A percentile compares a stretch with the other conserved stretches of the same genome.
Evolutionary conservation across 2,113 vertebrate genomes (phyloP).

Genomic region (Pelobates fuscus): DNA sequence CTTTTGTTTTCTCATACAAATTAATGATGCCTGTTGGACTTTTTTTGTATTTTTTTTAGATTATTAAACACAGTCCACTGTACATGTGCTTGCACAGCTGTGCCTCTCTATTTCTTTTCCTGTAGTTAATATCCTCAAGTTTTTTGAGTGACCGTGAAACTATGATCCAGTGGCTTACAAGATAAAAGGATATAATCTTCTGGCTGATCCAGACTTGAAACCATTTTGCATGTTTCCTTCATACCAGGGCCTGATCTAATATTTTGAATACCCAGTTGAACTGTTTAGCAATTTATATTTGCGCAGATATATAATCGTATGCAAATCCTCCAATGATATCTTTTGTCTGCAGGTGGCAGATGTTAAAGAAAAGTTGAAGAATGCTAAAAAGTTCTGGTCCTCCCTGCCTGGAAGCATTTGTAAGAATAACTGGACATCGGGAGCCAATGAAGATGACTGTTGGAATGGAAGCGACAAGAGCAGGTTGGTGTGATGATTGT

Average conservation of each 20-base stretch:
- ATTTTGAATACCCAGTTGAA: too few species aligned
- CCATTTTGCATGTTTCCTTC: too few species aligned
- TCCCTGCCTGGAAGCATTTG: constrained; percentile 88
- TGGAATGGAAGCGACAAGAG: constrained; percentile 93
- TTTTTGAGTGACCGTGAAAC: too few species aligned
- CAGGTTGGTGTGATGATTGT: constrained; percentile 71
- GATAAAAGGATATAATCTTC: too few species aligned
- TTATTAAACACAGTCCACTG: neutral
- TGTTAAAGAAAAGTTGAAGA: constrained; percentile 93
- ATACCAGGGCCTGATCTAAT: too few species aligned
- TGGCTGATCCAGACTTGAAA: too few species aligned
- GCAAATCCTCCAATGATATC: neutral
- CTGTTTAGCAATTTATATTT: too few species aligned
- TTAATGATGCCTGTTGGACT: neutral
- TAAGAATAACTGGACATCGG: constrained; percentile 76
- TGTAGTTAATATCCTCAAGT: too few species aligned
- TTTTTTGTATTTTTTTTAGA: neutral
- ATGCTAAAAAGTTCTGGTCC: constrained; percentile 97
- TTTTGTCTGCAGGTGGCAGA: constrained; percentile 77
- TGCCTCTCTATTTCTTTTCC: too few species aligned
- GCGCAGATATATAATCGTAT: too few species aligned
- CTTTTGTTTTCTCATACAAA: neutral
- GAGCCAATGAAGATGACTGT: constrained; percentile 73
- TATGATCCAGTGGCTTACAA: too few species aligned
- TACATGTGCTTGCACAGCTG: too few species aligned